These are phyloP conservation scores for Coptotermes formosanus DNA, from an alignment of 1,140 invertebrate genomes.

Conservation along the genomic window DNA sequence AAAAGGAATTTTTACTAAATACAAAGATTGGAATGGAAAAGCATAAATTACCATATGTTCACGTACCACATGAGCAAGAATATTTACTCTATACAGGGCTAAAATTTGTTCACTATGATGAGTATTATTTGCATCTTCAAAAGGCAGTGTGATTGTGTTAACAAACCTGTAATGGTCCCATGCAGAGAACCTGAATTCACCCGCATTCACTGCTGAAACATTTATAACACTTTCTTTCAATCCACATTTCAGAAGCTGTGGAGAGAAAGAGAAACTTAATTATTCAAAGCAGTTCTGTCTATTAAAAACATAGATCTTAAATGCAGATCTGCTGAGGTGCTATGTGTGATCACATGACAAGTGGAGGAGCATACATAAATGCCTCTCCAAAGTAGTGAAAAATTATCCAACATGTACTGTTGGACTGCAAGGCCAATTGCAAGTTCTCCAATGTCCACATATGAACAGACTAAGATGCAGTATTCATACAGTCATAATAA, in stretches of 20 bases:
- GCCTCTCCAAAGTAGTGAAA: too few relatives aligned
- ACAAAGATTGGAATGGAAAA: neutral
- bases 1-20: neutral
- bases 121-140: neutral
- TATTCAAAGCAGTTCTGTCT: too few relatives aligned
- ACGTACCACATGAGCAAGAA: neutral
- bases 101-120: neutral
- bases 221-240: constrained; percentile 23
- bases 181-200: constrained; percentile 34
- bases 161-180: constrained; percentile 36
- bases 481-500: too few relatives aligned
- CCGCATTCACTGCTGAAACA: constrained; percentile 33
- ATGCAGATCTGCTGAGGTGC: too few relatives aligned
- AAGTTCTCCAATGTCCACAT: too few relatives aligned
- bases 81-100: neutral
- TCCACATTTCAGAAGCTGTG: constrained; percentile 34
- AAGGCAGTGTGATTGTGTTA: neutral
- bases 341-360: too few relatives aligned
- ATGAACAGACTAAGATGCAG: too few relatives aligned
- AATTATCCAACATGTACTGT: too few relatives aligned
- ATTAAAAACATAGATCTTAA: too few relatives aligned
- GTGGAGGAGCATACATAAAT: too few relatives aligned
- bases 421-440: too few relatives aligned
- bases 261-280: constrained; percentile 36
- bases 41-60: neutral